Percentiles rank a stretch among this genome's conserved stretches.
phyloP scores from a whole-genome alignment of 2,797 vertebrate genomes.

The Okamejei kenojei region DNA sequence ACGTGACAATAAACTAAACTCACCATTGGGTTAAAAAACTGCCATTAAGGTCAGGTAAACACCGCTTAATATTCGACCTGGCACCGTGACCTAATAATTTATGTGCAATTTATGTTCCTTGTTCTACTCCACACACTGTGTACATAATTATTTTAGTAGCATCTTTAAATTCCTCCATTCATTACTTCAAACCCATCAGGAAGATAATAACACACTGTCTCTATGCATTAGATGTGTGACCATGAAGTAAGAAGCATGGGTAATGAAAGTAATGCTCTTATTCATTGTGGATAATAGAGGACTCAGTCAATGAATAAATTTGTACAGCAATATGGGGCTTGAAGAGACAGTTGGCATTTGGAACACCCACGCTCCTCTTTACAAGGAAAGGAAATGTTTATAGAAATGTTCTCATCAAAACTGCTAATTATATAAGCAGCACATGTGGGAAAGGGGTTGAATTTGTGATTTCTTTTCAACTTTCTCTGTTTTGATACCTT shows the following conservation, averaged over 20 bases:
- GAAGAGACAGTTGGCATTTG: slow-evolving; percentile 29
- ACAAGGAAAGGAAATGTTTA: slow-evolving; percentile 24
- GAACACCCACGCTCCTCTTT: slow-evolving; percentile 19
- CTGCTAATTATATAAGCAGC: slow-evolving; percentile 35
- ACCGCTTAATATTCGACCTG: not conserved
- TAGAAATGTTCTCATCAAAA: slow-evolving; percentile 17
- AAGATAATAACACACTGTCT: not conserved
- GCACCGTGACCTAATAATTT: not conserved
- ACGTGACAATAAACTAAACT: too few species aligned
- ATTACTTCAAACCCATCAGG: not conserved
- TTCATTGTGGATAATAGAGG: slow-evolving; percentile 29
- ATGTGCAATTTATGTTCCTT: not conserved
- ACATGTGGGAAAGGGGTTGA: not conserved
- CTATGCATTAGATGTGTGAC: not conserved
- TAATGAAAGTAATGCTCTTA: slow-evolving; percentile 10
- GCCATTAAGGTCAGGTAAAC: not conserved
- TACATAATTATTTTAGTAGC: not conserved
- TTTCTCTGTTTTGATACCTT: not conserved
- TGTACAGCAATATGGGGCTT: not conserved
- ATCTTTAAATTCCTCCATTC: slow-evolving; percentile 25
- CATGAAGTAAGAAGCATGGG: not conserved
- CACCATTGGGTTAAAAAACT: not conserved
- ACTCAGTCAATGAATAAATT: slow-evolving; percentile 29
- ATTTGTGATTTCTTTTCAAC: slow-evolving; percentile 9
- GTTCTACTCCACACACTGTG: not conserved